Percentiles rank a stretch among this genome's conserved stretches.
These are phyloP conservation scores for Heliothis subflexa DNA, from an alignment of 1,140 invertebrate genomes.

Conservation along the genomic window DNA sequence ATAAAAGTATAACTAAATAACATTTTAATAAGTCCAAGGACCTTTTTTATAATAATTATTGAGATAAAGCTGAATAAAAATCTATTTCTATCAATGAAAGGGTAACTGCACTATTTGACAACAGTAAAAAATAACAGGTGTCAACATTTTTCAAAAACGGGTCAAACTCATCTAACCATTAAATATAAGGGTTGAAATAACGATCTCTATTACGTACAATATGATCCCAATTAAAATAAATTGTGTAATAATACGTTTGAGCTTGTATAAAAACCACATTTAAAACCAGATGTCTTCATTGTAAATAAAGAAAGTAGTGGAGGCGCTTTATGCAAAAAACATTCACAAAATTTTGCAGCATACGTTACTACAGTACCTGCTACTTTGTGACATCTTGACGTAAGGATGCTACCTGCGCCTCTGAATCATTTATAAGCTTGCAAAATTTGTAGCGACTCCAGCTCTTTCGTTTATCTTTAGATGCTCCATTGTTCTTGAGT, in stretches of 20 bases:
- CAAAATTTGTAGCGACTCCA: constrained; percentile 31
- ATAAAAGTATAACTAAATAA: too few relatives aligned
- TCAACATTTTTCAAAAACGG: constrained; percentile 8
- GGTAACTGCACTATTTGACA: constrained; percentile 13
- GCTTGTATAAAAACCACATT: constrained; percentile 25
- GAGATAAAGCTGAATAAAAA: neutral
- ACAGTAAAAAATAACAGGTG: constrained; percentile 36
- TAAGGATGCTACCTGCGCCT: constrained; percentile 67
- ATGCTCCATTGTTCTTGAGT: constrained; percentile 1
- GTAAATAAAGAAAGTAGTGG: constrained; percentile 62
- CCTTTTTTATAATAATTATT: too few relatives aligned
- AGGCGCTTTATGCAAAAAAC: constrained; percentile 71
- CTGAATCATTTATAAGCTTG: constrained; percentile 48
- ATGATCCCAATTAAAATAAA: constrained; percentile 41
- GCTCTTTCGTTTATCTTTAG: constrained; percentile 29
- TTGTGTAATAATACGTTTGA: constrained; percentile 30
- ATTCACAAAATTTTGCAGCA: constrained; percentile 75
- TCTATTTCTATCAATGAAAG: neutral
- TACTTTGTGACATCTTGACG: constrained; percentile 81
- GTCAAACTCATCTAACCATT: constrained; percentile 14
- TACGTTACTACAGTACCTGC: constrained; percentile 77
- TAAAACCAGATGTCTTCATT: constrained; percentile 69
- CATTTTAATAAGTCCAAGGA: too few relatives aligned
- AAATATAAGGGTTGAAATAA: constrained; percentile 25
- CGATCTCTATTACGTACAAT: constrained; percentile 27